Evolutionary conservation across 2,113 vertebrate species (phyloP).

Genomic region (Protobothrops flavoviridis): DNA sequence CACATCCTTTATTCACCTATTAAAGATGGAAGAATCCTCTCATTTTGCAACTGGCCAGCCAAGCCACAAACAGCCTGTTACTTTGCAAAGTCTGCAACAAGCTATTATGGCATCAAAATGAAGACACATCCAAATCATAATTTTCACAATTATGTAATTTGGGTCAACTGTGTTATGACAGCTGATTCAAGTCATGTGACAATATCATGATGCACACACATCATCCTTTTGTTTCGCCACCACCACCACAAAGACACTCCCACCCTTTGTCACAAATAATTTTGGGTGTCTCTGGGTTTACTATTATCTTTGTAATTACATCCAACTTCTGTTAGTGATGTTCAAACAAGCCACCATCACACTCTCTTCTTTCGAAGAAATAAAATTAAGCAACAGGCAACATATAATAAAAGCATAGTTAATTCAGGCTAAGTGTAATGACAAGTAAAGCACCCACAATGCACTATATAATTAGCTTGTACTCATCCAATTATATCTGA

Average conservation of each 20-base stretch:
- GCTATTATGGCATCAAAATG: neutral
- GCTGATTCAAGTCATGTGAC: neutral
- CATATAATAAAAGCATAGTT: slow-evolving; percentile 27
- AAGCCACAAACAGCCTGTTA: neutral
- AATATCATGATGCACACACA: neutral
- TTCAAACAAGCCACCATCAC: neutral
- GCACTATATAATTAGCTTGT: neutral
- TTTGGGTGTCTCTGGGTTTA: neutral
- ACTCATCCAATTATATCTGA: slow-evolving; percentile 12
- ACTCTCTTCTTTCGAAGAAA: slow-evolving; percentile 36
- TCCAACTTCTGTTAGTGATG: slow-evolving; percentile 37
- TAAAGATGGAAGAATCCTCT: neutral
- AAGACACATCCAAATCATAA: neutral
- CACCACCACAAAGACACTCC: neutral
- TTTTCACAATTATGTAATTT: neutral
- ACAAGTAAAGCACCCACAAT: slow-evolving; percentile 23
- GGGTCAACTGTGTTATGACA: neutral
- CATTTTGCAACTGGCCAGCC: neutral
- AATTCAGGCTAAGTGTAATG: slow-evolving; percentile 16
- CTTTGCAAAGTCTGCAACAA: neutral
- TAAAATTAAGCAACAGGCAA: slow-evolving; percentile 18
- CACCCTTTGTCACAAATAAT: neutral
- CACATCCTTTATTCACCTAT: neutral
- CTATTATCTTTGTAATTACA: slow-evolving; percentile 5
- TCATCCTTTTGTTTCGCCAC: neutral